Percentiles rank a stretch among this genome's conserved stretches.
phyloP scores from a whole-genome alignment of 2,113 vertebrate genomes.

The Perca flavescens region DNA sequence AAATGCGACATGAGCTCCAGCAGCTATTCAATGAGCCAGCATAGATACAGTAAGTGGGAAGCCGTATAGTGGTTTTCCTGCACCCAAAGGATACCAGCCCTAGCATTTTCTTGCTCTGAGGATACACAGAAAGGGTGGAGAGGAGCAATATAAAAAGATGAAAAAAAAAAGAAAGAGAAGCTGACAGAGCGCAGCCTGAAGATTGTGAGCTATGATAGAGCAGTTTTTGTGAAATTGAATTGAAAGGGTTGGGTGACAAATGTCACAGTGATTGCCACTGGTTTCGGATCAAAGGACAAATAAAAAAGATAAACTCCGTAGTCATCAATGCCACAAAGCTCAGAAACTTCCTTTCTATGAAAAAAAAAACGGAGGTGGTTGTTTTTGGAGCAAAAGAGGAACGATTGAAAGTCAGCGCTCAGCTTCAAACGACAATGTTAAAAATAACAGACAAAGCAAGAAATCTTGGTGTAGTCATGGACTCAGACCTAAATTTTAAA shows the following conservation, averaged over 20 bases:
- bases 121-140: constrained; percentile 44
- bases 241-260: constrained; percentile 84
- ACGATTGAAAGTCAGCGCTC: too few relatives aligned
- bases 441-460: too few relatives aligned
- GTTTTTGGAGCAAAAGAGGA: too few relatives aligned
- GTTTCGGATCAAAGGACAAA: constrained; percentile 82
- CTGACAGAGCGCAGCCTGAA: constrained; percentile 62
- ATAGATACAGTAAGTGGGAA: constrained; percentile 31
- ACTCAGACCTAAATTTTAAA: too few relatives aligned
- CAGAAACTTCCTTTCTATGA: constrained; percentile 30
- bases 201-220: constrained; percentile 79
- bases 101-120: constrained; percentile 44
- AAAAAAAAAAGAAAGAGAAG: constrained; percentile 70
- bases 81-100: constrained; percentile 44
- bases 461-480: too few relatives aligned
- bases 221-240: constrained; percentile 84
- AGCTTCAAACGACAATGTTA: too few relatives aligned
- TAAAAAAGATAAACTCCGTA: constrained; percentile 79
- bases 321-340: constrained; percentile 53
- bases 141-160: constrained; percentile 61
- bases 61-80: constrained; percentile 16
- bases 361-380: too few relatives aligned
- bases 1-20: constrained; percentile 50
- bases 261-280: constrained; percentile 79
- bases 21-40: constrained; percentile 57